phyloP scores from a whole-genome alignment of 2,113 vertebrate species.

The Dipodomys merriami region DNA sequence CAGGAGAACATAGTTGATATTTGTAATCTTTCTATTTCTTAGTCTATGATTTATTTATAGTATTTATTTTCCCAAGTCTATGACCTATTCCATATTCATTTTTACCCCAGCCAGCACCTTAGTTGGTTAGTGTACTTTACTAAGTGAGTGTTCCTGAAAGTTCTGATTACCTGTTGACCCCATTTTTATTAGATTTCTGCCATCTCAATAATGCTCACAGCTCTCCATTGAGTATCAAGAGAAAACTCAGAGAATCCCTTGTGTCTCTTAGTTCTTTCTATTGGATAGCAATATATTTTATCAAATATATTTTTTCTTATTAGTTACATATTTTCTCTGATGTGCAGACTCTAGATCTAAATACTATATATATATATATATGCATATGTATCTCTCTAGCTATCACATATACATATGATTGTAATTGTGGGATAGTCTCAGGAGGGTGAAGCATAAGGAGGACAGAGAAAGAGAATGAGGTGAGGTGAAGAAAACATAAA shows the following conservation, averaged over 20 bases:
- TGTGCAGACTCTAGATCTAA: no score
- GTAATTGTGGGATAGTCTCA: no score
- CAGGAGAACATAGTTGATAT: background rate
- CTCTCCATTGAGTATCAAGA: background rate
- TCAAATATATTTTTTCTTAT: no score
- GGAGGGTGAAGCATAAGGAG: no score
- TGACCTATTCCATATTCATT: background rate
- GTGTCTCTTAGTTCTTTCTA: background rate
- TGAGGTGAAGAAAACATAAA: no score
- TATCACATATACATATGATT: no score
- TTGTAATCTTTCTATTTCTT: background rate
- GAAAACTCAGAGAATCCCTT: background rate
- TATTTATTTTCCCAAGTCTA: background rate
- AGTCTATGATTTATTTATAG: no score
- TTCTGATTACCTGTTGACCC: background rate
- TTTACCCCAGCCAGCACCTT: background rate
- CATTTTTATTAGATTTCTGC: background rate
- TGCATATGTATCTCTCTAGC: no score
- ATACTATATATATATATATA: no score
- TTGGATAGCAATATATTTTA: background rate
- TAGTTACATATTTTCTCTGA: no score
- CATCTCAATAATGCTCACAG: background rate
- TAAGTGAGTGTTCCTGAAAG: background rate
- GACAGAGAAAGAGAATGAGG: no score
- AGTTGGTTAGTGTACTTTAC: background rate